Percentiles rank a stretch among this genome's conserved stretches.
Evolutionary conservation across 2,797 vertebrate genomes (phyloP).

Genomic region (Acanthurus lineatus): DNA sequence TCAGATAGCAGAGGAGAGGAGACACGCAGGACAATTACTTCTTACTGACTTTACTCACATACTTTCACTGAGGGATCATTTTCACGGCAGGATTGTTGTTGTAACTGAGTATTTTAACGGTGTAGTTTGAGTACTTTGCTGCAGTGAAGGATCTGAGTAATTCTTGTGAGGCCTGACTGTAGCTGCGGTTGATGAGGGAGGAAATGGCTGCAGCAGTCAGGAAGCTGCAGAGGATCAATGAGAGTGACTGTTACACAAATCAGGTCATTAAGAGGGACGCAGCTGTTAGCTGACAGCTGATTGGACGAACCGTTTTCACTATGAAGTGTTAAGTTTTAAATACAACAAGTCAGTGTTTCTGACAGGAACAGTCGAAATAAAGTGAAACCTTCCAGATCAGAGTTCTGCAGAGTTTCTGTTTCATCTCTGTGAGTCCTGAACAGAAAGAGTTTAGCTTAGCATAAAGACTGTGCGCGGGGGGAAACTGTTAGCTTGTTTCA

Average conservation of each 20-base stretch:
- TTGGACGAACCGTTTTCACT: not conserved
- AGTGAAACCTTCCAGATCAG: not conserved
- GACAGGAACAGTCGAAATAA: not conserved
- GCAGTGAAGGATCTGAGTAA: not conserved
- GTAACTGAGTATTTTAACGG: not conserved
- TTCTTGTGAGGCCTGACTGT: not conserved
- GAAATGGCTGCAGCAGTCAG: constrained; percentile 10
- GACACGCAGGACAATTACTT: too few relatives aligned
- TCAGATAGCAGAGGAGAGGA: too few relatives aligned
- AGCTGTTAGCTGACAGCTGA: not conserved
- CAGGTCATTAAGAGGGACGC: not conserved
- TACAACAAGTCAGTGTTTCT: not conserved
- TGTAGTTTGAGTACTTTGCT: not conserved
- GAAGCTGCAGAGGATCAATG: not conserved
- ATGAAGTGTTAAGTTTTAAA: not conserved
- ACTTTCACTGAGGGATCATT: too few relatives aligned
- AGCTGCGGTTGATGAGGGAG: not conserved
- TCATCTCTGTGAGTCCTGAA: too few relatives aligned
- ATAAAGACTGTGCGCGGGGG: too few relatives aligned
- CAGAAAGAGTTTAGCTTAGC: too few relatives aligned
- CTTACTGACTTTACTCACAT: too few relatives aligned
- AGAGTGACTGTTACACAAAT: not conserved
- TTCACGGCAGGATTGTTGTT: too few relatives aligned
- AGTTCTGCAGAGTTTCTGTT: too few relatives aligned
- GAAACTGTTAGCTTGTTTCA: too few relatives aligned